phyloP scores from a whole-genome alignment of 2,888 invertebrate species.

The Podabrus alpinus region DNA sequence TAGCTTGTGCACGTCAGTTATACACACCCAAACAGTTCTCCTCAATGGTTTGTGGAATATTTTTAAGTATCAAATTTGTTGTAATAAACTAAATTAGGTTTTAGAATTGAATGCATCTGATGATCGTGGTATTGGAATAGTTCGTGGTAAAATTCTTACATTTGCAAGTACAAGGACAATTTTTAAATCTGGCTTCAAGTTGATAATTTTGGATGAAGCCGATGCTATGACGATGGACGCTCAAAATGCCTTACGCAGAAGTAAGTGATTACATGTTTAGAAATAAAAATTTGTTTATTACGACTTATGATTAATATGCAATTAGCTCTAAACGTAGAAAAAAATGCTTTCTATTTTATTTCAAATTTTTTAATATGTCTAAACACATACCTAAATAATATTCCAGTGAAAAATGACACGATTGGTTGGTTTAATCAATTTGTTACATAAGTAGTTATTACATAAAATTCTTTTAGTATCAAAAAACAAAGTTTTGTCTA shows the following conservation, averaged over 20 bases:
- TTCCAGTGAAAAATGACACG: too few relatives aligned
- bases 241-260: constrained; percentile 94
- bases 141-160: constrained; percentile 89
- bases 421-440: too few relatives aligned
- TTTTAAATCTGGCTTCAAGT: constrained; percentile 90
- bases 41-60: constrained; percentile 74
- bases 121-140: constrained; percentile 95
- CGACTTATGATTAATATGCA: too few relatives aligned
- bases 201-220: constrained; percentile 97
- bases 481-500: neutral
- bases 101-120: constrained; percentile 96
- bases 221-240: constrained; percentile 99
- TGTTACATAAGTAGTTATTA: too few relatives aligned
- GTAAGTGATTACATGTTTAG: constrained; percentile 59
- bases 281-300: neutral
- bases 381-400: too few relatives aligned
- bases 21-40: constrained; percentile 88
- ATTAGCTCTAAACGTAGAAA: too few relatives aligned
- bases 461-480: too few relatives aligned
- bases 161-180: constrained; percentile 97
- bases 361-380: too few relatives aligned
- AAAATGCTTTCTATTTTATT: too few relatives aligned
- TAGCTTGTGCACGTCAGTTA: constrained; percentile 92
- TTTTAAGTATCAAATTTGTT: neutral
- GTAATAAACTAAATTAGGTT: constrained; percentile 60